Conservation (phyloP, 2,113 vertebrate species). For the Menura novaehollandiae region DNA sequence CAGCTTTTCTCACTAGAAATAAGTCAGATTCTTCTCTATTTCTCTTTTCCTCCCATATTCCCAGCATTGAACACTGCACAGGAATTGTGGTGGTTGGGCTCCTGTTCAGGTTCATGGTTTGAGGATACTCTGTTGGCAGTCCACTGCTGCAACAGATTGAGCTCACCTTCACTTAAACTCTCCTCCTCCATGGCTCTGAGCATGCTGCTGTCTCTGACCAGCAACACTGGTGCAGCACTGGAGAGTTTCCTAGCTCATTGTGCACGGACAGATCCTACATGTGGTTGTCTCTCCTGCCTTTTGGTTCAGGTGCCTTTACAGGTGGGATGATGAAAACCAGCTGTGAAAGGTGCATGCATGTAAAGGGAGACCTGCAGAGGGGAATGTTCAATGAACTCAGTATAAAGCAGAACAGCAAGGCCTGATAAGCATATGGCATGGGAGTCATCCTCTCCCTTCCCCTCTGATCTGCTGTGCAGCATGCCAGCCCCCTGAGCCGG, state of each 20-base stretch:
- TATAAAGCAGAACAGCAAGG: not conserved
- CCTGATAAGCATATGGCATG: not conserved
- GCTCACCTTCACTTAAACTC: not conserved
- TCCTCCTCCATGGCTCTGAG: not conserved
- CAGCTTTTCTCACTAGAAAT: not conserved
- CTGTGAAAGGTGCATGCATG: not conserved
- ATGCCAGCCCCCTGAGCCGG: slow-evolving; percentile 11
- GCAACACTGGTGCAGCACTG: not conserved
- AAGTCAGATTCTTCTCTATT: not conserved
- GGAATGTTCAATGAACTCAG: not conserved
- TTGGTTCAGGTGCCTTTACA: not conserved
- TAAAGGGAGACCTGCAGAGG: not conserved
- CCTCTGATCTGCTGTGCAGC: slow-evolving; percentile 13
- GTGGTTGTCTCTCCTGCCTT: not conserved
- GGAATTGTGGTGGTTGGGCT: not conserved
- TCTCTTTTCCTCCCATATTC: not conserved
- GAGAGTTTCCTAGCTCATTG: not conserved
- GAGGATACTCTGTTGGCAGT: not conserved
- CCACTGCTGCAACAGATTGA: not conserved
- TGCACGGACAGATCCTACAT: not conserved
- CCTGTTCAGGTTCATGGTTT: not conserved
- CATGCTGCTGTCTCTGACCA: not conserved
- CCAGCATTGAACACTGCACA: not conserved
- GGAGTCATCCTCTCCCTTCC: slow-evolving; percentile 11
- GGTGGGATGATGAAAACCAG: not conserved